Base-by-base conservation (phyloP, 2,797 vertebrate genomes). In the Protonibea diacanthus region DNA sequence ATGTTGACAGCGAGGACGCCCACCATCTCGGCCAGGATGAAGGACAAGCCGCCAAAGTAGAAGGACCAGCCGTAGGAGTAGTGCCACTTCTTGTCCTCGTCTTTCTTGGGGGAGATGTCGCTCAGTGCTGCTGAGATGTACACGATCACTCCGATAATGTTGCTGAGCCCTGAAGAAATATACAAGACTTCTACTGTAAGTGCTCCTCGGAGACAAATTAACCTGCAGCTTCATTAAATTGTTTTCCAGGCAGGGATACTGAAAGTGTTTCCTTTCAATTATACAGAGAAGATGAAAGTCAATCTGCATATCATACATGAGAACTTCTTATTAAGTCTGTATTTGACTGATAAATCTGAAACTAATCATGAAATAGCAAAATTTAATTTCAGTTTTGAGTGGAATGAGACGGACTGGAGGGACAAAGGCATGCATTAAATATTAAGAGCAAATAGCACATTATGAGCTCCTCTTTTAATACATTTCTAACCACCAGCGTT, bases 31-130 rank as follows among this genome's bases (percentile, higher is more conserved):
- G 97, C 97, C 91, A 98, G 91, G 89, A 98, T 97, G 93, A 98
- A 98, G 45, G 97, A 97, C 89, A 98, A 92, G 53, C 97, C 97
- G 1, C 97, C 97, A 7, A 98, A 98, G 93, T 98, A 98, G 93
- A 98, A 98, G 71, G 97, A 97, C 97, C 97, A 98, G 88, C 97
- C 97, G 21, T 98, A 98, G 0, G 97, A 98, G 91, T 98, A 98
- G 89, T 97, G 96, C 95, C 95, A 97, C 85, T 97, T 97, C 92
- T 97, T 97, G 76, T 97, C 97, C 86, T 98, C 97, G 0, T 97
- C 97, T 60, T 97, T 96, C 89, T 96, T 97, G 3, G 97, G 96
- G 18, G 96, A 97, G 60, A 97, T 97, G 91, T 98, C 97, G 18
- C 97, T 97, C 20, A 97, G 93, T 3, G 97, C 97, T 29, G 97